phyloP scores from a whole-genome alignment of 2,888 invertebrate genomes.

The Bombylius major region DNA sequence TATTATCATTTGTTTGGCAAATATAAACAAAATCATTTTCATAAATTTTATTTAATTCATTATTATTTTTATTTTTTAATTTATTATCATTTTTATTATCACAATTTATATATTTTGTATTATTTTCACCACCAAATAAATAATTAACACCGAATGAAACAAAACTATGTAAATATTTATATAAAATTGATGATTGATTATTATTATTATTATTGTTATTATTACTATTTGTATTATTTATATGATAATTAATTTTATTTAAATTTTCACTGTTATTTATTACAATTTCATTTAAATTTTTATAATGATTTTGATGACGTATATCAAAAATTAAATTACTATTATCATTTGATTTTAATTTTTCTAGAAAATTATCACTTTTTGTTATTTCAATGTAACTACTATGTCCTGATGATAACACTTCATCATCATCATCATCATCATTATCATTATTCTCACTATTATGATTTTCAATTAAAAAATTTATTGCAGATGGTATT shows the following conservation, averaged over 20 bases:
- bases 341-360: conserved; percentile 5
- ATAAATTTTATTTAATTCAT: conserved; percentile 12
- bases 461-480: too few relatives aligned
- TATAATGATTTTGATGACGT: neutral
- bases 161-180: neutral
- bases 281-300: neutral
- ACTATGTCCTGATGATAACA: too few relatives aligned
- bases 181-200: neutral
- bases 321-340: conserved; percentile 9
- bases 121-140: conserved; percentile 1
- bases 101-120: neutral
- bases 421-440: too few relatives aligned
- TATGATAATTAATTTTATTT: neutral
- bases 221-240: neutral
- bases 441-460: too few relatives aligned
- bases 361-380: conserved; percentile 3
- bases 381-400: neutral
- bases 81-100: neutral
- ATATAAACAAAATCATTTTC: conserved; percentile 21
- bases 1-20: conserved; percentile 26
- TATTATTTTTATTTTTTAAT: neutral
- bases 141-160: conserved; percentile 3
- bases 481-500: too few relatives aligned
- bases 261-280: neutral
- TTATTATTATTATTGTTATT: neutral